Conservation (phyloP, 37 sponge, comb jelly and placozoan genomes). For the Eunapius fragilis region DNA sequence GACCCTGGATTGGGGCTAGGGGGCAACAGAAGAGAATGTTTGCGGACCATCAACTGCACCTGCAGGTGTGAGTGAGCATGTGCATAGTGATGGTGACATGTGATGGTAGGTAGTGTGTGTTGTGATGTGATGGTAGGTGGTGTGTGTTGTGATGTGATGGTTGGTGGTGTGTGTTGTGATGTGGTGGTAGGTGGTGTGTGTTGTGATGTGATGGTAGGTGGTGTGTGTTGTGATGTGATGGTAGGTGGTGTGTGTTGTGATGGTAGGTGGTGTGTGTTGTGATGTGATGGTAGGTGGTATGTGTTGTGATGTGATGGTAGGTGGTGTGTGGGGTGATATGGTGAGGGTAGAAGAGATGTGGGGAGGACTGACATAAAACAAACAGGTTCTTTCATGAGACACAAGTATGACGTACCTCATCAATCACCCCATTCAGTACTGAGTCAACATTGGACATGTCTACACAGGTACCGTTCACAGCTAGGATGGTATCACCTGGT, state of each 20-base stretch:
- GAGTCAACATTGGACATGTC: conserved; percentile 34
- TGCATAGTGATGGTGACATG: too few relatives aligned
- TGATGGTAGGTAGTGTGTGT: not conserved
- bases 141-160: too few relatives aligned
- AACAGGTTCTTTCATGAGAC: not conserved
- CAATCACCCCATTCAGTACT: conserved; percentile 2
- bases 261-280: too few relatives aligned
- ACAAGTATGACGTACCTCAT: conserved; percentile 1
- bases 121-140: too few relatives aligned
- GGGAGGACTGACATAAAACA: not conserved
- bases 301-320: not conserved
- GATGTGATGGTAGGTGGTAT: too few relatives aligned
- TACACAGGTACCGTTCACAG: conserved; percentile 31
- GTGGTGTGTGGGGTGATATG: not conserved
- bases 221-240: too few relatives aligned
- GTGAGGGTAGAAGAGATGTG: not conserved
- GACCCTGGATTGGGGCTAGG: not conserved
- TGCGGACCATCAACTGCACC: not conserved
- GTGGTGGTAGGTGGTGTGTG: too few relatives aligned
- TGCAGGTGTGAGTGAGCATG: not conserved
- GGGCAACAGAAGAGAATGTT: not conserved
- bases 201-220: too few relatives aligned
- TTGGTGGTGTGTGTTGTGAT: too few relatives aligned
- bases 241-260: too few relatives aligned
- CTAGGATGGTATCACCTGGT: conserved; percentile 51